Conservation (phyloP, 2,113 vertebrate species). For the Psephotus haematonotus region DNA sequence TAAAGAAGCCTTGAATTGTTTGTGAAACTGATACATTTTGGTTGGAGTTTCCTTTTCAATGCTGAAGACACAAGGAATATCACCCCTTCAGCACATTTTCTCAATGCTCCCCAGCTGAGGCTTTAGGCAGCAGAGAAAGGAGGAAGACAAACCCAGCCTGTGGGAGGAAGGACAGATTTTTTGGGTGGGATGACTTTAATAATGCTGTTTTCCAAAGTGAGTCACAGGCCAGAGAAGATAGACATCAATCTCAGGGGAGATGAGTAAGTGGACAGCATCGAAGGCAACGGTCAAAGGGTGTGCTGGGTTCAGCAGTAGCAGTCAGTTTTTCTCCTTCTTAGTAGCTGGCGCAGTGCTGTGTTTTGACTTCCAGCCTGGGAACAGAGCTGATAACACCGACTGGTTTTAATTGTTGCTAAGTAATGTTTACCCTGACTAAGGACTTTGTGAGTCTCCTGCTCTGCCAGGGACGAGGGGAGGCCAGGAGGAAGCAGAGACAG, state of each 20-base stretch:
- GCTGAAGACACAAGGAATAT: background rate
- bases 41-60: background rate
- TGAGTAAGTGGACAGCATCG: background rate
- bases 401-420: no score
- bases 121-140: background rate
- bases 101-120: background rate
- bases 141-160: background rate
- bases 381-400: no score
- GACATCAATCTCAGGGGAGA: slow-evolving; percentile 30
- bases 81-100: background rate
- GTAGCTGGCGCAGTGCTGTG: no score
- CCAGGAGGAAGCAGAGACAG: no score
- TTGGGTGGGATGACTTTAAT: slow-evolving; percentile 1
- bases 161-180: slow-evolving; percentile 46
- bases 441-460: no score
- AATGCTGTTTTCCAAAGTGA: slow-evolving; percentile 13
- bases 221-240: background rate
- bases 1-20: background rate
- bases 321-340: no score
- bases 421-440: no score
- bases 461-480: no score
- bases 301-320: no score
- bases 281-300: background rate
- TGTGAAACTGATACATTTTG: background rate
- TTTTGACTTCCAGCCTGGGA: no score